These are phyloP conservation scores for Propithecus coquereli DNA, from an alignment of 2,113 vertebrate genomes.

Conservation along the genomic window DNA sequence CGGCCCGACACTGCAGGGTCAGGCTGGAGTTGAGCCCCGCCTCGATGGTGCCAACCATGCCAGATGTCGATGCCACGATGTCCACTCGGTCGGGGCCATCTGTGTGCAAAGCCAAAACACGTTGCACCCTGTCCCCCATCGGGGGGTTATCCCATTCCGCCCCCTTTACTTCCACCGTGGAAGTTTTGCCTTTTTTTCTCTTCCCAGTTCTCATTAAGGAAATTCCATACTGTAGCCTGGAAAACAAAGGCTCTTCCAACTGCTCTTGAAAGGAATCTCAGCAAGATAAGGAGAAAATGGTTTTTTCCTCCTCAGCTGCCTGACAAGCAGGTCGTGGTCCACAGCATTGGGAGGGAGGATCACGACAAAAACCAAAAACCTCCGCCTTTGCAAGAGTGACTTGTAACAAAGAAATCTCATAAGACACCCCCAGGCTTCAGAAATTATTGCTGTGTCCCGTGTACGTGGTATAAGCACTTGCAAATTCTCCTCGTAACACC, in stretches of 20 bases:
- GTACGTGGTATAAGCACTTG: not conserved
- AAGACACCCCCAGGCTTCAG: not conserved
- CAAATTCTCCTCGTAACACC: not conserved
- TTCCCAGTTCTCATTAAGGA: not conserved
- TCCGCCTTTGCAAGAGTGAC: not conserved
- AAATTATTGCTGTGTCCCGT: not conserved
- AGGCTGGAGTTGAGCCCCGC: not conserved
- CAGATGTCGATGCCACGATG: accelerated
- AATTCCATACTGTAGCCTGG: not conserved
- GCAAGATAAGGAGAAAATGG: not conserved
- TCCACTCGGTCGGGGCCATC: not conserved
- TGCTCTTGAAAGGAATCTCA: not conserved
- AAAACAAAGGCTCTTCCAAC: not conserved
- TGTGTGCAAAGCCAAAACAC: not conserved
- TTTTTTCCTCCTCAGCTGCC: not conserved
- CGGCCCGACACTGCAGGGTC: not conserved
- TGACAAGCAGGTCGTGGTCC: not conserved
- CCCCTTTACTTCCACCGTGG: not conserved
- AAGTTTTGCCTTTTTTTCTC: not conserved
- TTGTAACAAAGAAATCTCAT: not conserved
- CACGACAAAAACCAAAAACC: not conserved
- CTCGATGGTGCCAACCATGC: accelerated
- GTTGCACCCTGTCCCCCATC: accelerated
- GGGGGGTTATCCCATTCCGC: accelerated
- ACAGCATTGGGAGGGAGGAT: not conserved